phyloP scores from a whole-genome alignment of 2,888 invertebrate genomes.

The Epicampocera succincta region DNA sequence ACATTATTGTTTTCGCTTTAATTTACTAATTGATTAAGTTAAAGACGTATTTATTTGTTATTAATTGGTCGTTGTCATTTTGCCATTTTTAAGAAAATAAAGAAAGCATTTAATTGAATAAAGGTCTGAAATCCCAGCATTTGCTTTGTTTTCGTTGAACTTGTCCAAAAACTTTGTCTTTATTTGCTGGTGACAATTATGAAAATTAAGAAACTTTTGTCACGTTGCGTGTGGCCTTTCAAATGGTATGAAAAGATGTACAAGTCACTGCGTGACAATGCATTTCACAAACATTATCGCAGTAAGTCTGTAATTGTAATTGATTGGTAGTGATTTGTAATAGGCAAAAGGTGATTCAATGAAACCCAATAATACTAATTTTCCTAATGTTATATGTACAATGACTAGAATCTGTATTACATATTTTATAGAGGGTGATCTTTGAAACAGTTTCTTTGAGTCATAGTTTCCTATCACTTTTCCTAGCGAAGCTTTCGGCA shows the following conservation, averaged over 20 bases:
- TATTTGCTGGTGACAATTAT: constrained; percentile 42
- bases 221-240: constrained; percentile 47
- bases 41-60: constrained; percentile 24
- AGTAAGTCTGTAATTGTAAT: no score
- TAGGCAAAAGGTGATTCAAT: no score
- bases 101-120: constrained; percentile 1
- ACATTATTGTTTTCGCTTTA: background rate
- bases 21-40: constrained; percentile 35
- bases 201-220: constrained; percentile 47
- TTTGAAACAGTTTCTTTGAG: no score
- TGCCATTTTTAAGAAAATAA: constrained; percentile 20
- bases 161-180: background rate
- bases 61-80: constrained; percentile 24
- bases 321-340: no score
- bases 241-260: constrained; percentile 24
- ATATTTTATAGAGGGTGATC: no score
- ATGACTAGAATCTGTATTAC: no score
- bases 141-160: background rate
- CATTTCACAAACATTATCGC: no score
- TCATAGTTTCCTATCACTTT: no score
- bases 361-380: no score
- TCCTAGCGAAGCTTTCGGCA: no score
- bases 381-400: no score
- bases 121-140: background rate
- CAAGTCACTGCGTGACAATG: no score